Evolutionary conservation across 2,113 vertebrate genomes (phyloP).

Genomic region (Tachysurus fulvidraco): DNA sequence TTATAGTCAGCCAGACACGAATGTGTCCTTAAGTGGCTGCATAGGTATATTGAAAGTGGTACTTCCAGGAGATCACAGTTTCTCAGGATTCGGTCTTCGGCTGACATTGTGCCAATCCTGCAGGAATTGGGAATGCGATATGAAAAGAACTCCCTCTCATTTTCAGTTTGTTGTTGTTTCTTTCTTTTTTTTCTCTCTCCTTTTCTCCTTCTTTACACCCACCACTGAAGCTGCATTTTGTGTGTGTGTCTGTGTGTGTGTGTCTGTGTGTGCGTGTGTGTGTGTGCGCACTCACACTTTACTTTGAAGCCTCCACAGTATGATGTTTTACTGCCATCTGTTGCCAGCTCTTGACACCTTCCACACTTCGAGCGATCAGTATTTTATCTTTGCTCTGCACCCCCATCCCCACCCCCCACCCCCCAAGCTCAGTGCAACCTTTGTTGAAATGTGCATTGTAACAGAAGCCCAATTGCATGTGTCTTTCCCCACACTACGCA

Average conservation of each 20-base stretch:
- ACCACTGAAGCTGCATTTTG: conserved; percentile 30
- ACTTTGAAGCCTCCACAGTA: conserved; percentile 50
- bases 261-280: conserved; percentile 16
- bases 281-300: background rate
- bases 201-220: conserved; percentile 27
- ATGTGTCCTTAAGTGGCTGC: conserved; percentile 19
- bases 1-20: conserved; percentile 35
- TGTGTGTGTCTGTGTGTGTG: conserved; percentile 19
- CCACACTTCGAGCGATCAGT: conserved; percentile 49
- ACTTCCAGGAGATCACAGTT: conserved; percentile 9
- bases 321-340: conserved; percentile 92
- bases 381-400: background rate
- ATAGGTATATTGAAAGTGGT: background rate
- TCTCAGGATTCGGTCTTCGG: background rate
- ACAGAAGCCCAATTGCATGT: conserved; percentile 23
- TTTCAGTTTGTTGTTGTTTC: conserved; percentile 33
- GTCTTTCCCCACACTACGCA: background rate
- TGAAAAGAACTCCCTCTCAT: conserved; percentile 33
- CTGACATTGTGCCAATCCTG: conserved; percentile 39
- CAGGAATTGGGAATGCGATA: conserved; percentile 14
- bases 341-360: conserved; percentile 73
- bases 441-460: conserved; percentile 9
- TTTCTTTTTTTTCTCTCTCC: background rate
- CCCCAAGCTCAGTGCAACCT: background rate
- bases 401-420: background rate